These are phyloP conservation scores for Liasis olivaceus DNA, from an alignment of 2,797 vertebrate species.

Conservation along the genomic window DNA sequence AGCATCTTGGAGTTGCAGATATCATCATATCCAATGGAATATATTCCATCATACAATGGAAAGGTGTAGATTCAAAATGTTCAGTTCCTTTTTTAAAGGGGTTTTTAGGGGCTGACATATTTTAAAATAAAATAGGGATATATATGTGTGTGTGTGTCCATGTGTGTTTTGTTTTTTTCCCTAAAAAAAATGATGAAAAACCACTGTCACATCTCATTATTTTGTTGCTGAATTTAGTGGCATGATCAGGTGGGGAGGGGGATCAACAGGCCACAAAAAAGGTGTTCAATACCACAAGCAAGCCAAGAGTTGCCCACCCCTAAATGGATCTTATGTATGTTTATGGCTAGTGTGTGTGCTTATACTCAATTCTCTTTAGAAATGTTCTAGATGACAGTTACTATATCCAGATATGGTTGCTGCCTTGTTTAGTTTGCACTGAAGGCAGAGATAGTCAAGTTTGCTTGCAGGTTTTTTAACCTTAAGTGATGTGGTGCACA, in stretches of 20 bases:
- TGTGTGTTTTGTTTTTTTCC: background rate
- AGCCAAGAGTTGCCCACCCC: background rate
- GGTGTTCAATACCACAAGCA: background rate
- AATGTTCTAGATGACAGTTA: background rate
- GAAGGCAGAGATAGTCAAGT: background rate
- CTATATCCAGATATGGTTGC: background rate
- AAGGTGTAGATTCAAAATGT: background rate
- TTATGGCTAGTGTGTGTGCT: background rate
- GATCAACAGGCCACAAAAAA: background rate
- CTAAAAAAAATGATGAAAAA: background rate
- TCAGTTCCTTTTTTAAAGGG: background rate
- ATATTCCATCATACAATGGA: background rate
- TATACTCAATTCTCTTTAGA: background rate
- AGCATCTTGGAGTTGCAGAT: background rate
- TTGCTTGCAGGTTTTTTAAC: background rate
- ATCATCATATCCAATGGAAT: background rate
- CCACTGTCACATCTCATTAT: background rate
- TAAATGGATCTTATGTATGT: background rate
- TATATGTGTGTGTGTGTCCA: background rate
- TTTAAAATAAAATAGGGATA: background rate
- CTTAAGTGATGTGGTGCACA: background rate
- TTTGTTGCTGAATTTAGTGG: background rate
- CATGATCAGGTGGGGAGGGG: background rate
- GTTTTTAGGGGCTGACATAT: background rate
- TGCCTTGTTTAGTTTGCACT: background rate